phyloP scores from a whole-genome alignment of 2,888 invertebrate species.

The Hypsopygia costalis region DNA sequence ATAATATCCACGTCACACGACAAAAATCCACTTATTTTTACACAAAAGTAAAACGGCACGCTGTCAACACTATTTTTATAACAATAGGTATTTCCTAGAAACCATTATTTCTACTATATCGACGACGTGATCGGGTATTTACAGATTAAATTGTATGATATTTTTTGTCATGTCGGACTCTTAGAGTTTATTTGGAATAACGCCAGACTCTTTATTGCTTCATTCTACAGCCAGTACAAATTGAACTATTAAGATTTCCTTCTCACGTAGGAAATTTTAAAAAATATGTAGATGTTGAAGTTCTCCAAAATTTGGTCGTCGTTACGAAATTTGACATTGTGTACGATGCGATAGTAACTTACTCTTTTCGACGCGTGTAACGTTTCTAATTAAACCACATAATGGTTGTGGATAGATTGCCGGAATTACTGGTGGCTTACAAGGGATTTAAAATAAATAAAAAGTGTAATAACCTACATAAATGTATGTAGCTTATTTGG shows the following conservation, averaged over 20 bases:
- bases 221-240: background rate
- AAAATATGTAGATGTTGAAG: background rate
- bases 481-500: too few relatives aligned
- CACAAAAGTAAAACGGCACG: conserved; percentile 1
- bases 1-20: background rate
- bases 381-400: background rate
- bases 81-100: background rate
- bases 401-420: background rate
- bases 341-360: background rate
- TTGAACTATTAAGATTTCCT: background rate
- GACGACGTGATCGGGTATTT: background rate
- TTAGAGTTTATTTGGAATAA: conserved; percentile 19
- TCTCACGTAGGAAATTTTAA: background rate
- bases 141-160: conserved; percentile 12
- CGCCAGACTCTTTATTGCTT: conserved; percentile 14
- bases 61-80: conserved; percentile 13
- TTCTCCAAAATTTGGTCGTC: background rate
- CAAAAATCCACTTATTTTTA: background rate
- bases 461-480: background rate
- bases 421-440: background rate
- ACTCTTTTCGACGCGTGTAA: background rate
- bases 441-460: background rate
- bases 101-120: background rate
- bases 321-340: background rate
- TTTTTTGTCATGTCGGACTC: conserved; percentile 15